These are phyloP conservation scores for Platichthys flesus DNA, from an alignment of 2,113 vertebrate species.

Conservation along the genomic window DNA sequence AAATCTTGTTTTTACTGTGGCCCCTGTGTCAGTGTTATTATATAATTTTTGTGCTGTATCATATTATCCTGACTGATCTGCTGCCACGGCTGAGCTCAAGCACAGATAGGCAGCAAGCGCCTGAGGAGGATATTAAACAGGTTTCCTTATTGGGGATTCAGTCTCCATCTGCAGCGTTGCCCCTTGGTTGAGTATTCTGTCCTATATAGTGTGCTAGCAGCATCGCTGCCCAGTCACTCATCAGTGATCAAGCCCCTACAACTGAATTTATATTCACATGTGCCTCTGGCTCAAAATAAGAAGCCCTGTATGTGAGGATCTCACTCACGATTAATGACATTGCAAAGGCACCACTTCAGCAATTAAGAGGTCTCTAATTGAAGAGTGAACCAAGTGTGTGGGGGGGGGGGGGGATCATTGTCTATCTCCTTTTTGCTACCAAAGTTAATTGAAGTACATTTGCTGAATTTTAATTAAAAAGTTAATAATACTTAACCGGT, in stretches of 20 bases:
- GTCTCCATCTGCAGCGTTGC: constrained; percentile 55
- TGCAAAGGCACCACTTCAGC: constrained; percentile 53
- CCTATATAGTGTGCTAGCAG: constrained; percentile 9
- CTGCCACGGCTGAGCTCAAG: constrained; percentile 38
- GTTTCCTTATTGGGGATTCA: constrained; percentile 55
- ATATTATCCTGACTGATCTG: constrained; percentile 19
- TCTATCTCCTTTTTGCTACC: constrained; percentile 58
- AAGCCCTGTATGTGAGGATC: constrained; percentile 13
- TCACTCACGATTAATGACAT: constrained; percentile 60
- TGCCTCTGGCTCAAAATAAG: constrained; percentile 15
- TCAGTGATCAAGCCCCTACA: constrained; percentile 36
- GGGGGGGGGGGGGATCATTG: constrained; percentile 28
- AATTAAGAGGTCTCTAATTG: constrained; percentile 63
- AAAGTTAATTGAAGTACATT: constrained; percentile 65
- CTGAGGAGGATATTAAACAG: constrained; percentile 65
- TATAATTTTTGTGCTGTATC: constrained; percentile 13
- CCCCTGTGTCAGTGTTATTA: not conserved
- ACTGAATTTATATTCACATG: constrained; percentile 27
- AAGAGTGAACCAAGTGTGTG: constrained; percentile 36
- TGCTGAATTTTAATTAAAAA: constrained; percentile 61
- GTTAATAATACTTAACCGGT: constrained; percentile 48
- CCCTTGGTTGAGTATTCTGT: constrained; percentile 31
- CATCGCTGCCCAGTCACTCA: constrained; percentile 2
- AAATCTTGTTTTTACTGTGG: not conserved
- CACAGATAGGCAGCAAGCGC: constrained; percentile 41